A percentile compares a stretch with the other conserved stretches of the same genome.
These are phyloP conservation scores for Micrasema longulum DNA, from an alignment of 1,140 invertebrate species.

Conservation along the genomic window DNA sequence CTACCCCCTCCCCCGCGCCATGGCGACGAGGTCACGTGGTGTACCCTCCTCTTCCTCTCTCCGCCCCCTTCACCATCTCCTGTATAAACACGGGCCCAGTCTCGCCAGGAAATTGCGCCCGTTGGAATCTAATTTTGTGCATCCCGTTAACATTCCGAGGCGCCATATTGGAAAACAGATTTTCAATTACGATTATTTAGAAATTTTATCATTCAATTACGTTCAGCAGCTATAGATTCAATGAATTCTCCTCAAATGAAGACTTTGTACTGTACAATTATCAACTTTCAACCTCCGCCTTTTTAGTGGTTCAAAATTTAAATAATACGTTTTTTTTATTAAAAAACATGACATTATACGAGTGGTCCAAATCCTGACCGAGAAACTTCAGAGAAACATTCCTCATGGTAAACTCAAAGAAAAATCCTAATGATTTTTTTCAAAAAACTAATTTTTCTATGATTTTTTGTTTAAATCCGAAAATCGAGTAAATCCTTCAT, in stretches of 20 bases:
- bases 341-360: no score
- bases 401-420: no score
- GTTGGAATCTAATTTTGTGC: slow-evolving; percentile 53
- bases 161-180: slow-evolving; percentile 45
- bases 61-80: neutral
- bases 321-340: no score
- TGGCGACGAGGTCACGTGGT: slow-evolving; percentile 4
- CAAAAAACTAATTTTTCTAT: no score
- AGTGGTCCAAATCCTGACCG: no score
- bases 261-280: no score
- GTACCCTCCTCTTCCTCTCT: neutral
- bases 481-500: no score
- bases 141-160: slow-evolving; percentile 49
- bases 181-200: slow-evolving; percentile 47
- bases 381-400: no score
- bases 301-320: no score
- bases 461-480: no score
- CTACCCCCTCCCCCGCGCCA: neutral
- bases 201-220: slow-evolving; percentile 46
- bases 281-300: no score
- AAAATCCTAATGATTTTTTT: no score
- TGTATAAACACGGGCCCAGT: slow-evolving; percentile 34
- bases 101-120: slow-evolving; percentile 51
- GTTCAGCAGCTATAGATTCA: slow-evolving; percentile 15
- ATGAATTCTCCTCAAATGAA: slow-evolving; percentile 11